Evolutionary conservation across 2,888 invertebrate species (phyloP).

Genomic region (Odontocolon sp.): DNA sequence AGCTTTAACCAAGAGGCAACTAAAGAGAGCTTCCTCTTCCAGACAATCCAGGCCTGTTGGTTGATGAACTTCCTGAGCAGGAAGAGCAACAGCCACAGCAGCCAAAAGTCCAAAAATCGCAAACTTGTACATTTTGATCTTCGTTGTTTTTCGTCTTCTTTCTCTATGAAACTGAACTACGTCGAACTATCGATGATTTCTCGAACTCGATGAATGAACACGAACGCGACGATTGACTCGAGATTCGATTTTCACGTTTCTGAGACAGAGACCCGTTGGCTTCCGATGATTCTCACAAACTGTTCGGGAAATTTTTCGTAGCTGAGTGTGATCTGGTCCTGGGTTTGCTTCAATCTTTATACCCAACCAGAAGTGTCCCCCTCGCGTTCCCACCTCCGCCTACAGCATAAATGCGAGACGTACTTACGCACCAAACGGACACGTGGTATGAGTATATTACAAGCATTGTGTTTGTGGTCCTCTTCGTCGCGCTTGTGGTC

Average conservation of each 20-base stretch:
- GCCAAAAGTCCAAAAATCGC: slow-evolving; percentile 74
- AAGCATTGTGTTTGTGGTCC: slow-evolving; percentile 49
- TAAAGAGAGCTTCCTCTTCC: slow-evolving; percentile 81
- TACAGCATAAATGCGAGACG: slow-evolving; percentile 62
- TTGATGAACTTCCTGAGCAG: slow-evolving; percentile 65
- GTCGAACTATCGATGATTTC: slow-evolving; percentile 13
- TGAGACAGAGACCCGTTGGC: slow-evolving; percentile 9
- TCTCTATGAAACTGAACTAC: slow-evolving; percentile 5
- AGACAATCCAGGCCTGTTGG: slow-evolving; percentile 71
- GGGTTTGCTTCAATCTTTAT: slow-evolving; percentile 78
- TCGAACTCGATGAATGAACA: slow-evolving; percentile 4
- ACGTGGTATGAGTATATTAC: slow-evolving; percentile 54
- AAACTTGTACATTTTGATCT: slow-evolving; percentile 81
- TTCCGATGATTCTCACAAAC: too few relatives aligned
- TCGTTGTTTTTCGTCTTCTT: not conserved
- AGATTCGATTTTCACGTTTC: not conserved
- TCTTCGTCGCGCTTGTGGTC: slow-evolving; percentile 40
- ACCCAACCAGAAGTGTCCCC: slow-evolving; percentile 71
- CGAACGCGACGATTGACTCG: slow-evolving; percentile 13
- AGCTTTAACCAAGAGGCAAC: slow-evolving; percentile 84
- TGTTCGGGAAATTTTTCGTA: slow-evolving; percentile 77
- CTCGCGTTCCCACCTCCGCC: slow-evolving; percentile 69
- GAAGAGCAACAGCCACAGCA: slow-evolving; percentile 75
- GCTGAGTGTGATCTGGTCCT: slow-evolving; percentile 78
- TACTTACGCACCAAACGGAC: slow-evolving; percentile 64